phyloP scores from a whole-genome alignment of 2,797 vertebrate genomes.

The Tarsius wallacei region DNA sequence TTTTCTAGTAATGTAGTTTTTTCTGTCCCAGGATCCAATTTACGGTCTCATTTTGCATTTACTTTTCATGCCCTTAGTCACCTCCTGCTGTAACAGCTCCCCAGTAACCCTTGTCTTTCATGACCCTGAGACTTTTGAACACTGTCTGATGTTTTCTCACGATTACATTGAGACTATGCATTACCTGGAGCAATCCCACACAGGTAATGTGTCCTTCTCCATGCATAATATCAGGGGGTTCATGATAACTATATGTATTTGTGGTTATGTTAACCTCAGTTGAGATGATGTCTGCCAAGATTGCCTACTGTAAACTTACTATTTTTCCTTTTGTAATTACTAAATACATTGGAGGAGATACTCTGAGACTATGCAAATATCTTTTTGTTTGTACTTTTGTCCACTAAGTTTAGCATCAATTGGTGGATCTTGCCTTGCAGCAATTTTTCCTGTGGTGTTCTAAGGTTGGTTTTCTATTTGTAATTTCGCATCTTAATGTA shows the following conservation, averaged over 20 bases:
- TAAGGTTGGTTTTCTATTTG: not conserved
- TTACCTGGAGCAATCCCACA: not conserved
- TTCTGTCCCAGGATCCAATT: not conserved
- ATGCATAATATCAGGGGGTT: not conserved
- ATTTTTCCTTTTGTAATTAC: not conserved
- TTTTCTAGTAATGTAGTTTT: not conserved
- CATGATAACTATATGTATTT: too few relatives aligned
- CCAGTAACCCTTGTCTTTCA: not conserved
- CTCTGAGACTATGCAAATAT: not conserved
- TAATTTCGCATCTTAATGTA: not conserved
- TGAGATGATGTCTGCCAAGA: not conserved
- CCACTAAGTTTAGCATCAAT: not conserved
- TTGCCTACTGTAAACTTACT: not conserved
- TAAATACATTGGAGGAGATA: not conserved
- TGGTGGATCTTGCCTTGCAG: not conserved
- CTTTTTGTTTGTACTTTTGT: constrained; percentile 10
- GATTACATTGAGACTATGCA: not conserved
- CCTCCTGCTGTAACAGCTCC: not conserved
- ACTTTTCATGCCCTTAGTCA: not conserved
- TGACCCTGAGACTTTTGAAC: not conserved
- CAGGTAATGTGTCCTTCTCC: accelerated
- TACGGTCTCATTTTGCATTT: not conserved
- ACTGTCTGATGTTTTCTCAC: not conserved
- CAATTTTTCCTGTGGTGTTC: not conserved
- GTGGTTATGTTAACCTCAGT: not conserved